Percentiles rank a stretch among this genome's conserved stretches.
phyloP scores from a whole-genome alignment of 2,797 vertebrate genomes.

The Xenentodon cancila region DNA sequence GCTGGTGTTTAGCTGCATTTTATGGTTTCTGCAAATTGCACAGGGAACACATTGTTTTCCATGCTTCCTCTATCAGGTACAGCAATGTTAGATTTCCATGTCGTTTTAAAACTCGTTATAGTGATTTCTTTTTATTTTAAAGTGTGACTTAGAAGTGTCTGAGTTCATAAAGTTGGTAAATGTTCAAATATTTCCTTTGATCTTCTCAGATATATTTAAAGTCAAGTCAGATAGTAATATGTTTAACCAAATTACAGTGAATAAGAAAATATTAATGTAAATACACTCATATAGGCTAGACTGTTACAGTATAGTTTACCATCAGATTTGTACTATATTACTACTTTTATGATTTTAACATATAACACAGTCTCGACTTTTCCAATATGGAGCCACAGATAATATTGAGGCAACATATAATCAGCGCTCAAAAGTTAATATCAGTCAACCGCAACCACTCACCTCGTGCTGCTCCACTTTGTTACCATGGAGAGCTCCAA shows the following conservation, averaged over 20 bases:
- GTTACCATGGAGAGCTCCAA: constrained; percentile 75
- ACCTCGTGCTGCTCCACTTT: constrained; percentile 61
- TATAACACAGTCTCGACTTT: background rate
- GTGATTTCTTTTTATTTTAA: background rate
- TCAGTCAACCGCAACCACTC: constrained; percentile 35
- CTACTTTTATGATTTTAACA: no score
- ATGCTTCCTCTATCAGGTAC: constrained; percentile 36
- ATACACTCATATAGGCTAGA: no score
- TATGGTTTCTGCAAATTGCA: constrained; percentile 24
- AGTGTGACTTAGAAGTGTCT: background rate
- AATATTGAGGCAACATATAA: constrained; percentile 22
- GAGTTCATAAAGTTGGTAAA: background rate
- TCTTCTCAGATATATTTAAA: no score
- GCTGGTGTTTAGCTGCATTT: constrained; percentile 23
- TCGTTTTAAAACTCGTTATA: no score
- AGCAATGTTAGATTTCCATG: constrained; percentile 1
- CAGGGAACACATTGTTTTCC: constrained; percentile 16
- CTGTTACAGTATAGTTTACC: no score
- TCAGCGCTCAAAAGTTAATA: constrained; percentile 61
- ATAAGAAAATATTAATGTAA: no score
- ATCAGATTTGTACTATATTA: no score
- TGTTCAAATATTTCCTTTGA: no score
- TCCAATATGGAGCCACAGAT: constrained; percentile 1
- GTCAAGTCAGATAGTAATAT: no score
- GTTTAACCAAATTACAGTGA: no score